These are phyloP conservation scores for Numenius phaeopus DNA, from an alignment of 2,797 vertebrate genomes.

Conservation along the genomic window DNA sequence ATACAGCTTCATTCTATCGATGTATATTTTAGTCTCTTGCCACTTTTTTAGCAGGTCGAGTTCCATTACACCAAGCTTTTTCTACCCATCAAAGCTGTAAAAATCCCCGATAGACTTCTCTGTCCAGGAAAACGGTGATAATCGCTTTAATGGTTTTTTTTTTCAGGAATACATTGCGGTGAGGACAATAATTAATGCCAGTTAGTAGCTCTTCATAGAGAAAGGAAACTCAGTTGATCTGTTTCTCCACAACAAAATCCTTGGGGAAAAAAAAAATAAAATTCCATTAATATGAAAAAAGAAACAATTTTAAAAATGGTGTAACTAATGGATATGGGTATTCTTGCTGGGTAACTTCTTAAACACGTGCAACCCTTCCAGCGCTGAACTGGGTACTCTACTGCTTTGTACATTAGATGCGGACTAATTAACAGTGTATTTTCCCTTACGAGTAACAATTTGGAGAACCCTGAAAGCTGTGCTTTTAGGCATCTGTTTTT, in stretches of 20 bases:
- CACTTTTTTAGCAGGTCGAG: not conserved
- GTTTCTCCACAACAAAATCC: not conserved
- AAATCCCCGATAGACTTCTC: not conserved
- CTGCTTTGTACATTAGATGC: not conserved
- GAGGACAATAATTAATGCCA: not conserved
- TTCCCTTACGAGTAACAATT: not conserved
- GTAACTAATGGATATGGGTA: not conserved
- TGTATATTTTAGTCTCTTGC: not conserved
- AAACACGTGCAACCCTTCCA: not conserved
- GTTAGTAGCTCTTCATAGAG: not conserved
- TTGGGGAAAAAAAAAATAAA: not conserved
- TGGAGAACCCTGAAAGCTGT: not conserved
- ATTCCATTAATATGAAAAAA: not conserved
- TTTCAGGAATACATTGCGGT: not conserved
- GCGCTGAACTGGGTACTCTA: not conserved
- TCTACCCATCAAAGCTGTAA: slow-evolving; percentile 6
- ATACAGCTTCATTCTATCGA: not conserved
- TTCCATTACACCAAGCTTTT: not conserved
- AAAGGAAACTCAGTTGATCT: not conserved
- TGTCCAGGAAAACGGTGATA: not conserved
- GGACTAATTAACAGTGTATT: not conserved
- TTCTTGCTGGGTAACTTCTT: not conserved
- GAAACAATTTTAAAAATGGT: not conserved
- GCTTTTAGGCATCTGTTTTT: not conserved
- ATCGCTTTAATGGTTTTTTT: not conserved